phyloP scores from a whole-genome alignment of 2,113 vertebrate species.

The Dicerorhinus sumatrensis region DNA sequence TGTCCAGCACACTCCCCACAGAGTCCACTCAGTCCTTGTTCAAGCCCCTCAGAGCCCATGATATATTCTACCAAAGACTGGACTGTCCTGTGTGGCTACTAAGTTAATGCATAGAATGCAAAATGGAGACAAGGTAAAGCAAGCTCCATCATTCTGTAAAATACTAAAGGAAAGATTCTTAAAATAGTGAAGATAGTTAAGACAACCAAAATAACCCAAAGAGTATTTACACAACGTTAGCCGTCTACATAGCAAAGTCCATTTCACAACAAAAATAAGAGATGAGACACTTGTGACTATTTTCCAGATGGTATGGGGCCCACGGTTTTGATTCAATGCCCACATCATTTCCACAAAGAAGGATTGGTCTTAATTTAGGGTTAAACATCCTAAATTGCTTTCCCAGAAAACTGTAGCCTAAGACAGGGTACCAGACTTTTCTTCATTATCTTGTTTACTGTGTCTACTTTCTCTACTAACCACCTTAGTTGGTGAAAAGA shows the following conservation, averaged over 20 bases:
- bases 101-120: neutral
- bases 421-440: neutral
- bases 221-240: neutral
- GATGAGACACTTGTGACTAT: neutral
- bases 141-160: neutral
- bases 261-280: conserved; percentile 51
- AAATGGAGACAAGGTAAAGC: neutral
- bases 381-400: neutral
- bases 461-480: neutral
- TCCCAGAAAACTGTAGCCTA: neutral
- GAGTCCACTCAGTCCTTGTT: neutral
- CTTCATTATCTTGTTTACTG: neutral
- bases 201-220: neutral
- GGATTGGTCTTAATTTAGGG: neutral
- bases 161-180: neutral
- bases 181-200: neutral
- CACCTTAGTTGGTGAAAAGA: neutral
- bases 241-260: neutral
- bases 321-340: neutral
- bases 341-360: neutral
- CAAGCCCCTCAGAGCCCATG: neutral
- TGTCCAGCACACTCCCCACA: neutral
- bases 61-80: neutral
- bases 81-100: neutral
- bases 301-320: neutral